Evolutionary conservation across 2,113 vertebrate genomes (phyloP).

Genomic region (Coptodon rendalli): DNA sequence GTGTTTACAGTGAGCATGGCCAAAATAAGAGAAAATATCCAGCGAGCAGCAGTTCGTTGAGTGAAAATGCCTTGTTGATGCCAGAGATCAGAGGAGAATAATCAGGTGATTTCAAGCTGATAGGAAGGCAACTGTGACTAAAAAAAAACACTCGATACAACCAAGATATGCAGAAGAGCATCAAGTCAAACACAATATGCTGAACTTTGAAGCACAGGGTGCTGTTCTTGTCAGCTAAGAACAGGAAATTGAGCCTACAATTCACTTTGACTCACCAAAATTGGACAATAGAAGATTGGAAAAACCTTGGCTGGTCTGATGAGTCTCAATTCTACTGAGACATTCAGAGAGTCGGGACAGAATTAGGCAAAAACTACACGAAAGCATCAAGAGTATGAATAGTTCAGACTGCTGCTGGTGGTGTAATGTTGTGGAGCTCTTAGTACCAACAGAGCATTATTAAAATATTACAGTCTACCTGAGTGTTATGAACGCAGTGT

Average conservation of each 20-base stretch:
- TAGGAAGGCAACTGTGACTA: background rate
- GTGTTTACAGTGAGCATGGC: background rate
- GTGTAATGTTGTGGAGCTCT: background rate
- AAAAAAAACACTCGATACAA: background rate
- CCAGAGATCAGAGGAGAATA: background rate
- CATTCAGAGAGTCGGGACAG: background rate
- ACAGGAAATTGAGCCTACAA: background rate
- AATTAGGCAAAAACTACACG: background rate
- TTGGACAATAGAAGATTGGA: background rate
- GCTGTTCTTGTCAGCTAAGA: background rate
- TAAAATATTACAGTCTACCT: background rate
- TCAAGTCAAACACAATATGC: background rate
- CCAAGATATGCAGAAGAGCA: background rate
- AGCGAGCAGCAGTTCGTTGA: background rate
- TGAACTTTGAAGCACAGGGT: background rate
- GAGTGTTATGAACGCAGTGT: background rate
- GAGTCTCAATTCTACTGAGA: background rate
- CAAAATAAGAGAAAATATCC: background rate
- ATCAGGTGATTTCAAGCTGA: background rate
- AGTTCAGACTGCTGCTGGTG: rapidly evolving
- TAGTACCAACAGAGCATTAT: background rate
- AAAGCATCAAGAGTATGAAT: background rate
- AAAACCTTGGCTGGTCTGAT: background rate
- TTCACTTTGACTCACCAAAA: too few relatives aligned
- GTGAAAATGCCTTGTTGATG: background rate